Evolutionary conservation across 2,888 invertebrate species (phyloP), one percentile per base, ranked within the genome.

Genomic region (Brachypalpus laphriformis): DNA sequence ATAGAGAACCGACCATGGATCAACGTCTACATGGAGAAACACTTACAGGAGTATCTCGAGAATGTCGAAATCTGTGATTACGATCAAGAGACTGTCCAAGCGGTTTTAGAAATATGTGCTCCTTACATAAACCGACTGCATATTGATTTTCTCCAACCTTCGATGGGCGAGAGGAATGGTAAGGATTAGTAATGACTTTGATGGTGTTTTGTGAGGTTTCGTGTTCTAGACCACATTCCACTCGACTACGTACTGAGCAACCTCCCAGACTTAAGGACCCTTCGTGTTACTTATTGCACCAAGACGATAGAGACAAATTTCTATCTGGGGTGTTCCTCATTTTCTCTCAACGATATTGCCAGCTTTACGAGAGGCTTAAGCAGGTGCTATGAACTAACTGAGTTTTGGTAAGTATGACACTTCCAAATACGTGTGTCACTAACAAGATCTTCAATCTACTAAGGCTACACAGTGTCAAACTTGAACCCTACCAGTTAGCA

Each of bases 1-100:
- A 51, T 66, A 7, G 85, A 76, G 16, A 54, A 57, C 1, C 87
- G 87, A 34, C 87, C 83, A 59, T 92, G 92, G 92, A 91, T 92
- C 89, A 91, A 90, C 88, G 89, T 91, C 78, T 92, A 91, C 89
- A 92, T 92, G 91, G 92, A 92, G 87, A 91, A 91, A 87, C 91
- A 92, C 90, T 89, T 92, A 86, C 90, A 91, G 86, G 92, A 92
- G 89, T 91, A 90, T 87, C 88, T 92, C 80, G 92, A 92, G 87
- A 89, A 90, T 87, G 87, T 90, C 80, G 89, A 90, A 83, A 89
- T 91, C 83, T 88, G 87, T 87, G 91, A 91, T 87, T 92, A 91
- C 81, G 91, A 91, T 56, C 89, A 89, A 87, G 92, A 92, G 66
- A 88, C 87, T 45, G 89, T 91, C 9, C 90, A 90, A 87, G 86